Evolutionary conservation across 37 sponge, comb jelly and placozoan species (phyloP).

Genomic region (Crambe crambe): DNA sequence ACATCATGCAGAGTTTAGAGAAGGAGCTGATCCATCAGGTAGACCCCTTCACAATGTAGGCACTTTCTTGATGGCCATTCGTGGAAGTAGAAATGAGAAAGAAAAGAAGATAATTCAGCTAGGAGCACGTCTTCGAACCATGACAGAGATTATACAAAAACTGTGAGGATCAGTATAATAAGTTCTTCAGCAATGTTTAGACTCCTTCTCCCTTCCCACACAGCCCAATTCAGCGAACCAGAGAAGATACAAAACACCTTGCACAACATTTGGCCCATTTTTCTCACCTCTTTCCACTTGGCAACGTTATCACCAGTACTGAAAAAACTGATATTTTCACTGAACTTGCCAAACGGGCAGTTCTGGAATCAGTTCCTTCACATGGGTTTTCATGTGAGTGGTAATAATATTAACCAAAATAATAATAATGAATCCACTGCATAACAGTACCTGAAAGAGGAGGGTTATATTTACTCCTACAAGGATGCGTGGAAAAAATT

Average conservation of each 20-base stretch:
- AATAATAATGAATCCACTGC: background rate
- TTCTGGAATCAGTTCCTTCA: constrained; percentile 5
- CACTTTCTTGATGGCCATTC: constrained; percentile 8
- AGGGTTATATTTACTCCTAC: constrained; percentile 50
- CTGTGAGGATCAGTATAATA: constrained; percentile 6
- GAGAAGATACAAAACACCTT: constrained; percentile 29
- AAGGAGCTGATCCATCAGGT: too few relatives aligned
- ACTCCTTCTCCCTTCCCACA: too few relatives aligned
- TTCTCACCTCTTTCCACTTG: constrained; percentile 20
- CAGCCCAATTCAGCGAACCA: constrained; percentile 31
- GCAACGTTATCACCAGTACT: background rate
- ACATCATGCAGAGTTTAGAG: too few relatives aligned
- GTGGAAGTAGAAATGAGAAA: constrained; percentile 8
- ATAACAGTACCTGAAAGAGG: constrained; percentile 43
- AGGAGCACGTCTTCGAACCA: constrained; percentile 13
- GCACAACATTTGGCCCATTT: constrained; percentile 24
- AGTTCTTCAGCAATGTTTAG: too few relatives aligned
- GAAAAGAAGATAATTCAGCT: constrained; percentile 10
- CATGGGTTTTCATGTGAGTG: constrained; percentile 35
- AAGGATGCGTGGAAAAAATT: constrained; percentile 35
- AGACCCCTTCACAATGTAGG: background rate
- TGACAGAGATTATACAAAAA: constrained; percentile 15
- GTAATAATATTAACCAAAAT: background rate
- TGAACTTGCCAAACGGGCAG: constrained; percentile 25
- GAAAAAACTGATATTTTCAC: background rate